Base-by-base conservation (phyloP, 2,888 invertebrate species). In the Heliconius cydno region DNA sequence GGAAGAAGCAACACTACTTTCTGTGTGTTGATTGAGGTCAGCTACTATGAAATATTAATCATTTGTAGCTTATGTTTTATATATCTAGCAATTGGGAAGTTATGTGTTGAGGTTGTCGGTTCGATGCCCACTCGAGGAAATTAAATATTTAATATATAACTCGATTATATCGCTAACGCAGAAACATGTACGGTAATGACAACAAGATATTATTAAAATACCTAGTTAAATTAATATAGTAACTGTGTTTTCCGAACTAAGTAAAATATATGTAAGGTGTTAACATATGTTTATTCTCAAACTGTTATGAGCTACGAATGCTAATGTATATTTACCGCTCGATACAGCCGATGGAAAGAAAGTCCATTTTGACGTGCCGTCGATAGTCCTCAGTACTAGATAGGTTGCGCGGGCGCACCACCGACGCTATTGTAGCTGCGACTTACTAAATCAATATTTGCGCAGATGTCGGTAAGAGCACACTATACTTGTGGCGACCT, bases 361-460 rank as follows among this genome's bases (percentile, higher is more conserved):
- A 77, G 80, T 82, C 25, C 77, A 83, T 76, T 80, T 84, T 83
- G 83, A 84, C 82, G 81, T 79, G 83, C 84, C 85, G 84, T 85
- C 84, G 87, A 85, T 84, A 87, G 86, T 83, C 82, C 84, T 84
- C 85, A 81, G 80, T 87, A 86, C 87, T 86, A 81, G 86, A 86
- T 84, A 86, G 85, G 85, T 84, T 85, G 89, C 87, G 87, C 88
- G 86, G 86, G 87, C 87, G 85, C 87, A 86, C 86, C 86, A 88
- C 89, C 89, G 89, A 89, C 88, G 84, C 86, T 86, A 92, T 93
- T 92, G 91, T 91, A 88, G 86, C 91, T 91, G 89, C 92, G 89
- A 90, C 94, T 93, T 94, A 95, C 94, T 93, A 94, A 94, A 94
- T 94, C 94, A 95, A 95, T 95, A 95, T 95, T 95, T 94, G 94